These are phyloP conservation scores for Cynaeus angustus DNA, from an alignment of 2,888 invertebrate genomes.

Conservation along the genomic window DNA sequence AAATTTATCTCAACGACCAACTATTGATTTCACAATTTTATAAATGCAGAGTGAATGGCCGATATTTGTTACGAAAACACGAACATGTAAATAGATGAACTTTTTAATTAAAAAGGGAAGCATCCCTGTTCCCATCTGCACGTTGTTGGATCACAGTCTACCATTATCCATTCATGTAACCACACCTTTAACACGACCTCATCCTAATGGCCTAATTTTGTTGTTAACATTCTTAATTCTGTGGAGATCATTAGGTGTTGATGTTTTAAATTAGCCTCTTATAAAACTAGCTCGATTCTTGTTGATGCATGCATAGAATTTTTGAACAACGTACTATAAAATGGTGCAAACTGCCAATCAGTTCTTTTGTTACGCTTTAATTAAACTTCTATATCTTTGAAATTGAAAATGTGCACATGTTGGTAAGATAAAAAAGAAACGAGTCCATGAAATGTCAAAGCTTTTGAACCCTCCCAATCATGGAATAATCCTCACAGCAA, in stretches of 20 bases:
- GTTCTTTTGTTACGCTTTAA: neutral
- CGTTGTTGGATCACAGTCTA: neutral
- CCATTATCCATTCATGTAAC: neutral
- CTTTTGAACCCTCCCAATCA: neutral
- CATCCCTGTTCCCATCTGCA: neutral
- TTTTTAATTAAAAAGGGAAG: neutral
- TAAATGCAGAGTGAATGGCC: no score
- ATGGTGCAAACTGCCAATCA: neutral
- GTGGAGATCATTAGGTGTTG: neutral
- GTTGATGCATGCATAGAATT: neutral
- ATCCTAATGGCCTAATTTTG: neutral
- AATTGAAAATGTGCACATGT: neutral
- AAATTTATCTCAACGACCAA: no score
- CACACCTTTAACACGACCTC: neutral
- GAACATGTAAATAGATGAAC: neutral
- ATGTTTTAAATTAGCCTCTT: neutral
- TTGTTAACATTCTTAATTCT: neutral
- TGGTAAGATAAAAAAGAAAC: neutral
- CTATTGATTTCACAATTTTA: no score
- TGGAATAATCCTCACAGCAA: neutral
- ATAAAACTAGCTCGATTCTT: no score
- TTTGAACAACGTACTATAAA: neutral
- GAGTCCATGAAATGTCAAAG: neutral
- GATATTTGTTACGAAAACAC: neutral
- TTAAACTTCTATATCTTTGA: neutral